phyloP scores from a whole-genome alignment of 2,113 vertebrate species.

The Meriones unguiculatus region DNA sequence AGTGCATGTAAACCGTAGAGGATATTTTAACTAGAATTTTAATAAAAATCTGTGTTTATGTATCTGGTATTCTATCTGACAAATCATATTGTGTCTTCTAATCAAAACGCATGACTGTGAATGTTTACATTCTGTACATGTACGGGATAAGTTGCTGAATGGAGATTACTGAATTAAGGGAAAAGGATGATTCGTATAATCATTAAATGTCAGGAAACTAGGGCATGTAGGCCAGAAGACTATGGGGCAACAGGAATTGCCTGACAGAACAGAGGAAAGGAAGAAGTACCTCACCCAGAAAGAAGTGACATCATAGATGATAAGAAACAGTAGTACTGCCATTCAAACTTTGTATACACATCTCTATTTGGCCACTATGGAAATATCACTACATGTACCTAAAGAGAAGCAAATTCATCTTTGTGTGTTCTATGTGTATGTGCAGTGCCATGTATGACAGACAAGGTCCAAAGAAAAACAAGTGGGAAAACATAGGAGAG shows the following conservation, averaged over 20 bases:
- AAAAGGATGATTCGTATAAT: not conserved
- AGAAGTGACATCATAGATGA: not conserved
- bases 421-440: not conserved
- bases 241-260: not conserved
- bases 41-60: not conserved
- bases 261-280: not conserved
- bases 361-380: not conserved
- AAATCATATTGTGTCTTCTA: not conserved
- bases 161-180: not conserved
- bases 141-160: not conserved
- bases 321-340: not conserved
- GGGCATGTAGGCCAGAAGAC: not conserved
- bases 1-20: not conserved
- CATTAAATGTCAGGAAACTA: not conserved
- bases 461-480: not conserved
- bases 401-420: not conserved
- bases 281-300: rapidly evolving
- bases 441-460: not conserved
- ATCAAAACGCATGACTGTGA: not conserved
- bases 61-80: not conserved
- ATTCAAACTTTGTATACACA: not conserved
- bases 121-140: not conserved
- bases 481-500: not conserved
- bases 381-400: not conserved
- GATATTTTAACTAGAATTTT: not conserved